These are phyloP conservation scores for Macroramphosus scolopax DNA, from an alignment of 2,797 vertebrate genomes.

Conservation along the genomic window DNA sequence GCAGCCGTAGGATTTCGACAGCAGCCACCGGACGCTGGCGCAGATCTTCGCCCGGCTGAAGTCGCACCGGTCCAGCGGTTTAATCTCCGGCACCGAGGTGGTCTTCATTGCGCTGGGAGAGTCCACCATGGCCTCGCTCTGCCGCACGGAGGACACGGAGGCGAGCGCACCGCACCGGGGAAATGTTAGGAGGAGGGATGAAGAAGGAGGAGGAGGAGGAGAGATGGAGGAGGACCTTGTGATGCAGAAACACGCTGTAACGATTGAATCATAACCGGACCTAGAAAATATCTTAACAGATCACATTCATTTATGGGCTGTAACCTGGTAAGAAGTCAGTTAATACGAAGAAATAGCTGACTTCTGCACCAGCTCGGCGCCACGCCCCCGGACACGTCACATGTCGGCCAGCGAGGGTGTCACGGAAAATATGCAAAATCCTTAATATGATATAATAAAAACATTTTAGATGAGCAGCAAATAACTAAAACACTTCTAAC, in stretches of 20 bases:
- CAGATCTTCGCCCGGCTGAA: conserved; percentile 82
- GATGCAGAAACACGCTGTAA: conserved; percentile 20
- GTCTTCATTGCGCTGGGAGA: conserved; percentile 70
- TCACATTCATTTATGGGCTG: too few species aligned
- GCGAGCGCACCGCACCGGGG: conserved; percentile 23
- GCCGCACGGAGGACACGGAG: conserved; percentile 34
- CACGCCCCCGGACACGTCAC: conserved; percentile 38
- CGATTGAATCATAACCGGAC: background rate
- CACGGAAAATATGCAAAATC: too few species aligned
- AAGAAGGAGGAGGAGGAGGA: conserved; percentile 19
- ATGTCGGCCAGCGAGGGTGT: conserved; percentile 1
- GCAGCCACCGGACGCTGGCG: conserved; percentile 86
- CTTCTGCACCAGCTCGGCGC: background rate
- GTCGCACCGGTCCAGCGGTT: conserved; percentile 88
- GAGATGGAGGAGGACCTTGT: conserved; percentile 36
- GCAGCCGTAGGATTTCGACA: conserved; percentile 80
- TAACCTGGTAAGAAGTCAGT: background rate
- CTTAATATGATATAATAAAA: too few species aligned
- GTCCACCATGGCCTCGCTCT: conserved; percentile 80
- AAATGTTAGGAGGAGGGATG: conserved; percentile 29
- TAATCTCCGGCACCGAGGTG: conserved; percentile 86
- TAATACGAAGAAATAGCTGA: background rate
- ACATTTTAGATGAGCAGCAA: background rate
- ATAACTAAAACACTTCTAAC: background rate
- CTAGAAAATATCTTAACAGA: background rate